A percentile compares a stretch with the other conserved stretches of the same genome.
phyloP scores from a whole-genome alignment of 2,888 invertebrate genomes.

The Callosobruchus maculatus region DNA sequence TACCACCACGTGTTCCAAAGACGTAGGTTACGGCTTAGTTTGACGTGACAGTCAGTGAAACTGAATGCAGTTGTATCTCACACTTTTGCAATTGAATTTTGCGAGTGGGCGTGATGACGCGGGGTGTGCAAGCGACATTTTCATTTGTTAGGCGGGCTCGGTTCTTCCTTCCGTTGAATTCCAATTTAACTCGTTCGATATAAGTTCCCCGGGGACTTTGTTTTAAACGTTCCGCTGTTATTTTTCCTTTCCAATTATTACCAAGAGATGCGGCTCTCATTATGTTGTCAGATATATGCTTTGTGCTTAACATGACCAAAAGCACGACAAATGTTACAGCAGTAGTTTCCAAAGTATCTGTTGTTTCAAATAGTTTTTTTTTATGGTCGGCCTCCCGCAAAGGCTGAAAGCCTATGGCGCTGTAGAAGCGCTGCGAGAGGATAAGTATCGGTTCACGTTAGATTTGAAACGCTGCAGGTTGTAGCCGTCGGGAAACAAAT shows the following conservation, averaged over 20 bases:
- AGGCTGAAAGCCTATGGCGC: too few species aligned
- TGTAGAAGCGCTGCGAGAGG: too few species aligned
- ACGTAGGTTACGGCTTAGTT: background rate
- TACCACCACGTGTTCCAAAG: background rate
- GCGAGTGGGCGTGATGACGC: conserved; percentile 25
- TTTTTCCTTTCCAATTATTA: background rate
- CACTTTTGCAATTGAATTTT: conserved; percentile 34
- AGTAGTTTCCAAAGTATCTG: too few species aligned
- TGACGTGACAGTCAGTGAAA: conserved; percentile 10
- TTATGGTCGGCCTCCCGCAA: too few species aligned
- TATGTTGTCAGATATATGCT: too few species aligned
- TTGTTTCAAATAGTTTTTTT: too few species aligned
- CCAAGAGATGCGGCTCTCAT: background rate
- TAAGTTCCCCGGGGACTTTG: background rate
- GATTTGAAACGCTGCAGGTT: too few species aligned
- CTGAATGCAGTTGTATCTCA: conserved; percentile 17
- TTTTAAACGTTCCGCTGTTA: background rate
- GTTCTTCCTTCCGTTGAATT: background rate
- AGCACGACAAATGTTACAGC: too few species aligned
- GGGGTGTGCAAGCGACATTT: background rate
- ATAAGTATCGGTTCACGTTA: too few species aligned
- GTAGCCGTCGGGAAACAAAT: too few species aligned
- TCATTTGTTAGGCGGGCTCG: background rate
- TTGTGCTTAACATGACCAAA: too few species aligned
- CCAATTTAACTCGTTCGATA: background rate